Evolutionary conservation across 2,888 invertebrate species (phyloP), one percentile per base, ranked within the genome.

Genomic region (Apamea monoglypha): DNA sequence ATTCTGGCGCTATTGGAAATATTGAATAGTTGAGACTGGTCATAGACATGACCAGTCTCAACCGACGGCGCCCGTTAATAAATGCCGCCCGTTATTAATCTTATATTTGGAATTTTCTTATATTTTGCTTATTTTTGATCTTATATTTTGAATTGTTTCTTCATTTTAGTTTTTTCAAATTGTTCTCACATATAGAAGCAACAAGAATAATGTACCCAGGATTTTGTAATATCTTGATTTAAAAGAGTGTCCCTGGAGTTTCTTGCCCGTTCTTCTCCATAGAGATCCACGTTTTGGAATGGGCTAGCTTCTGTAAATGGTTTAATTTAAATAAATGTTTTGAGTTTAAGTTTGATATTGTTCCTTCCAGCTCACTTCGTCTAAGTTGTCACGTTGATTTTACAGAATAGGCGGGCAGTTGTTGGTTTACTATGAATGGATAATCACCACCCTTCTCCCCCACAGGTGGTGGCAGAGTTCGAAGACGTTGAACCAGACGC

Each of bases 401-500:
- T 25, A 25, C 25, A n/a, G 25, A 66, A 40, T 40, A 67, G 1
- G n/a, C 18, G 2, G 36, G 5, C 12, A 40, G 44, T 29, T 25
- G 29, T 32, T 32, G 29, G 32, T 70, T 50, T 21, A 47, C 14
- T 21, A n/a, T 47, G 25, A n/a, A 44, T 44, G 7, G 25, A 32
- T 47, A 25, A 68, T 50, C 3, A 83, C 2, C 8, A n/a, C 0
- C 0, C 2, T n/a, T 36, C 18, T 83, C 63, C 29, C 40, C 7
- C 12, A 1, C 91, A 97, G 96, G 97, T 97, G 91, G 97, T 97
- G 74, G 97, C 98, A 1, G 97, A 98, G 89, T 98, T 98, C 94
- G 97, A 97, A 40, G 98, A 98, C 92, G 97, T 99, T 86, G 96
- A 97, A 79, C 98, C 98, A 25, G 97, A 97, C 87, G 97, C 98